Percentiles rank a stretch among this genome's conserved stretches.
Conservation (phyloP, 2,113 vertebrate species). For the Platanista minor region DNA sequence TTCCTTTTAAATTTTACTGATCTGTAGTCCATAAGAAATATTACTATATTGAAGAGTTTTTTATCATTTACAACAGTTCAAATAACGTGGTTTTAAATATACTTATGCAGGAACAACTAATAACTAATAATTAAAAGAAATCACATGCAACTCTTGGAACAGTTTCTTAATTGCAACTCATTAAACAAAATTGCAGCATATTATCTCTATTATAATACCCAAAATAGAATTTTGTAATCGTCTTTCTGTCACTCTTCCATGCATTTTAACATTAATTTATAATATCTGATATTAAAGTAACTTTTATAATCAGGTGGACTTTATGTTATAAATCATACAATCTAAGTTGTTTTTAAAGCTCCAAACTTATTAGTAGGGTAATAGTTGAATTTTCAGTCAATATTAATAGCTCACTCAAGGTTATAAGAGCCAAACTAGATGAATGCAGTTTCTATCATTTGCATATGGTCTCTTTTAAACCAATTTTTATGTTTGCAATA, state of each 20-base stretch:
- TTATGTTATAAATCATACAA: slow-evolving; percentile 57
- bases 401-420: slow-evolving; percentile 56
- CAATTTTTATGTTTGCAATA: slow-evolving; percentile 28
- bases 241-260: slow-evolving; percentile 80
- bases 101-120: slow-evolving; percentile 80
- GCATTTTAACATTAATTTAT: slow-evolving; percentile 71
- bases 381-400: slow-evolving; percentile 36
- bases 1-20: slow-evolving; percentile 14
- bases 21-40: slow-evolving; percentile 2
- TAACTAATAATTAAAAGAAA: slow-evolving; percentile 85
- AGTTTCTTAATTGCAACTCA: slow-evolving; percentile 83
- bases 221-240: slow-evolving; percentile 82
- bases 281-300: slow-evolving; percentile 74
- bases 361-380: slow-evolving; percentile 44
- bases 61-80: slow-evolving; percentile 67
- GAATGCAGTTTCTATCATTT: slow-evolving; percentile 33
- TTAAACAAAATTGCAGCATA: slow-evolving; percentile 83
- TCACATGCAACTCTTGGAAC: slow-evolving; percentile 78
- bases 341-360: slow-evolving; percentile 56
- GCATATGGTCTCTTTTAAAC: slow-evolving; percentile 34
- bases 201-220: slow-evolving; percentile 81
- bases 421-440: slow-evolving; percentile 40
- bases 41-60: slow-evolving; percentile 66
- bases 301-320: slow-evolving; percentile 64
- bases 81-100: slow-evolving; percentile 78